These are phyloP conservation scores for Lemur catta DNA, from an alignment of 2,797 vertebrate genomes.

Conservation along the genomic window DNA sequence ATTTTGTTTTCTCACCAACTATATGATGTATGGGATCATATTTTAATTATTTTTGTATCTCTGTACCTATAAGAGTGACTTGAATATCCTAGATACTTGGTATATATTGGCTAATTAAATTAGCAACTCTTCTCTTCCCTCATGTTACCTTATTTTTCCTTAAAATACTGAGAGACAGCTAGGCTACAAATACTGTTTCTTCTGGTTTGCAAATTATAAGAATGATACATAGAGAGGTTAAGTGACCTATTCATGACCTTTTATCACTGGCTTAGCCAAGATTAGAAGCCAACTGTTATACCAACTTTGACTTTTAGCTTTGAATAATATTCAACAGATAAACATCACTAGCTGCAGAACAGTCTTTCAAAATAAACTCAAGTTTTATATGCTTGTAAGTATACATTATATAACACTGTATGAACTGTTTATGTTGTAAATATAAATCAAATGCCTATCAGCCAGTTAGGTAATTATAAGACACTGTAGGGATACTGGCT, in stretches of 20 bases:
- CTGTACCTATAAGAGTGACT: not conserved
- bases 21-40: not conserved
- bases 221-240: not conserved
- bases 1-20: not conserved
- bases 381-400: not conserved
- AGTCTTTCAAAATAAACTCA: not conserved
- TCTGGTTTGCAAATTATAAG: slow-evolving; percentile 26
- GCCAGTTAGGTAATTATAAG: not conserved
- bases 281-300: not conserved
- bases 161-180: not conserved
- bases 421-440: not conserved
- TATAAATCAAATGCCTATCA: not conserved
- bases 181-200: not conserved
- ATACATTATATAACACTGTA: not conserved
- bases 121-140: not conserved
- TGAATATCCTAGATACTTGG: not conserved
- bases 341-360: not conserved
- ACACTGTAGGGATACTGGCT: not conserved
- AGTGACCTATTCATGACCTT: not conserved
- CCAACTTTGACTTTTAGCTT: not conserved
- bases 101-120: not conserved
- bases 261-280: not conserved
- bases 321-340: not conserved
- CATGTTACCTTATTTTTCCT: not conserved
- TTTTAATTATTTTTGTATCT: not conserved